A percentile compares a stretch with the other conserved stretches of the same genome.
Evolutionary conservation across 1,140 invertebrate genomes (phyloP).

Genomic region (Cylas formicarius): DNA sequence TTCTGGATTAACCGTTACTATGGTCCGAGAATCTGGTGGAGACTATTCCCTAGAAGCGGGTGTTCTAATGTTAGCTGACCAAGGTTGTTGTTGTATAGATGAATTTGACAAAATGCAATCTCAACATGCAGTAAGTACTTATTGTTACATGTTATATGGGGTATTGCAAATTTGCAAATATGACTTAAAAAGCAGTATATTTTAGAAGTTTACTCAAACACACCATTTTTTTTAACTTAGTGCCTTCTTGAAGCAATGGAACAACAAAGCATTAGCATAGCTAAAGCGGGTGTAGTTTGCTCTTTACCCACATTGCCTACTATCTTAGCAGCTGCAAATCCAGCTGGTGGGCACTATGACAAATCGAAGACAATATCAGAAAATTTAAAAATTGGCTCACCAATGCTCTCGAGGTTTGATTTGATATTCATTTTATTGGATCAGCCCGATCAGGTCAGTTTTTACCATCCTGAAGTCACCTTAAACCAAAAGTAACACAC

Average conservation of each 20-base stretch:
- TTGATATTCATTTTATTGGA: slow-evolving; percentile 88
- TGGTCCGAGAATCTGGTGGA: slow-evolving; percentile 66
- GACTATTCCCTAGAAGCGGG: slow-evolving; percentile 83
- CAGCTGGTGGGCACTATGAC: slow-evolving; percentile 81
- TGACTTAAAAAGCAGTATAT: too few species aligned
- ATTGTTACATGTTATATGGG: too few species aligned
- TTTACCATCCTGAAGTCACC: slow-evolving; percentile 7
- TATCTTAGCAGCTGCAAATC: slow-evolving; percentile 89
- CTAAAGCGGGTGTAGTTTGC: slow-evolving; percentile 77
- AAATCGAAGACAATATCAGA: slow-evolving; percentile 79
- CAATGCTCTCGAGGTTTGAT: slow-evolving; percentile 88
- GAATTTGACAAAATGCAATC: slow-evolving; percentile 91
- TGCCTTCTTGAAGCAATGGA: slow-evolving; percentile 89
- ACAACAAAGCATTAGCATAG: slow-evolving; percentile 84
- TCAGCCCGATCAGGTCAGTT: slow-evolving; percentile 64
- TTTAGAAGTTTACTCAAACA: too few species aligned
- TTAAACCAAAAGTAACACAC: background rate
- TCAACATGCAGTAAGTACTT: slow-evolving; percentile 34
- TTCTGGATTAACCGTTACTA: slow-evolving; percentile 79
- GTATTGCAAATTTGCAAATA: too few species aligned
- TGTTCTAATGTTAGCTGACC: slow-evolving; percentile 73
- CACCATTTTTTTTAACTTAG: too few species aligned
- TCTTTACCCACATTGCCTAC: slow-evolving; percentile 74
- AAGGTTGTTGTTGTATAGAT: slow-evolving; percentile 88
- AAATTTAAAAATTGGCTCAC: slow-evolving; percentile 80